Base-by-base conservation (phyloP, 2,113 vertebrate species). In the Thomomys bottae region DNA sequence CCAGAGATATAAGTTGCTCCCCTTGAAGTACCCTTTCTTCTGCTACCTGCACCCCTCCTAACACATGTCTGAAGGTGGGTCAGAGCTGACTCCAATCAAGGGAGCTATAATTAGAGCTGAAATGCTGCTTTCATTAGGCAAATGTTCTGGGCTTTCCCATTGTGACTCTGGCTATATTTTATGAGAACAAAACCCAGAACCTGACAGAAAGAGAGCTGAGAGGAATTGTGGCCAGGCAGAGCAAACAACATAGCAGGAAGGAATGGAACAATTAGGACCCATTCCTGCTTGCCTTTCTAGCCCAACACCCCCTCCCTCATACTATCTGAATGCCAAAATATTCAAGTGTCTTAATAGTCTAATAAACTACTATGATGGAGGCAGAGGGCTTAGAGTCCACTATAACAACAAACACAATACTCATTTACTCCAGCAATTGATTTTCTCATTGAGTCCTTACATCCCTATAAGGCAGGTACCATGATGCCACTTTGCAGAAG, bases 41-140 rank as follows among this genome's bases (percentile, higher is more conserved):
- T n/a, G 23, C 20, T 32, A 2, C 15, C 64, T 15, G 0, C 0
- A 0, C 28, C 61, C 70, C 78, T 90, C 72, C 85, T 82, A 32
- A 23, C 38, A 89, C 78, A 75, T 1, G 32, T 70, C 67, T 82
- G 70, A 94, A 96, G 94, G 66, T 88, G 92, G 90, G 92, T 95
- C 90, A 91, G 78, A 89, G 90, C 24, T 4, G 0, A 63, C 84
- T 72, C 92, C 87, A 95, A 49, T 96, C 93, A 96, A 83, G 88
- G 6, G 64, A 94, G 85, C 88, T 95, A 94, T 93, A 95, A 95
- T 96, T 95, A 95, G 92, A 94, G 42, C 81, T 24, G 68, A 93
- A 85, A 88, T 18, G 75, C 79, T 89, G 7, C 66, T 91, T 94
- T 91, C 90, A 93, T 91, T 95, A 95, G 92, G 93, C 95, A 94